Conservation (phyloP, 2,797 vertebrate genomes). For the Micromesistius poutassou region DNA sequence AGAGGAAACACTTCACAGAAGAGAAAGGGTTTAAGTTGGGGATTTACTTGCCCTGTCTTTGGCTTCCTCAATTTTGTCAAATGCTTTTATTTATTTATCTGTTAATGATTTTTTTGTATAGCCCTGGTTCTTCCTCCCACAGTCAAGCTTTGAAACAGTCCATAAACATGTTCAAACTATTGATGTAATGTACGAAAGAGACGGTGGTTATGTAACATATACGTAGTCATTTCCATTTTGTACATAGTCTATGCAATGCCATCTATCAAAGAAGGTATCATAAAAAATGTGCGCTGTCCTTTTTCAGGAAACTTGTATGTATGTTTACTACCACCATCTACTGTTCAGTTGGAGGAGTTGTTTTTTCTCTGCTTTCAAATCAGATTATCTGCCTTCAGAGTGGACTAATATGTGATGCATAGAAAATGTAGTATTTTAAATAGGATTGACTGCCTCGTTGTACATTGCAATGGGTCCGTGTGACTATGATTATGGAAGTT, state of each 20-base stretch:
- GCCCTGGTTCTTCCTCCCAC: no score
- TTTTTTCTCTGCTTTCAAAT: conserved; percentile 12
- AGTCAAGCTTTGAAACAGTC: no score
- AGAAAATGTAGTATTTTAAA: neutral
- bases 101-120: no score
- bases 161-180: no score
- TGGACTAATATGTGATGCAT: neutral
- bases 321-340: conserved; percentile 79
- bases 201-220: no score
- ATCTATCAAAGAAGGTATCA: no score
- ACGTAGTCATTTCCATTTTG: no score
- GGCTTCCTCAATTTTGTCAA: conserved; percentile 13
- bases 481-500: neutral
- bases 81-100: neutral
- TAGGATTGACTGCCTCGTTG: neutral
- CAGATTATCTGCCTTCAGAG: neutral
- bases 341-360: conserved; percentile 70
- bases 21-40: conserved; percentile 65
- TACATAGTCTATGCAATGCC: no score
- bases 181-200: no score
- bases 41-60: conserved; percentile 63
- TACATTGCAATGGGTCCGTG: neutral
- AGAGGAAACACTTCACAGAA: conserved; percentile 58
- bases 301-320: conserved; percentile 37
- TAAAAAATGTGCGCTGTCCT: no score